These are phyloP conservation scores for Odontomyia ornata DNA, from an alignment of 2,888 invertebrate genomes.

Conservation along the genomic window DNA sequence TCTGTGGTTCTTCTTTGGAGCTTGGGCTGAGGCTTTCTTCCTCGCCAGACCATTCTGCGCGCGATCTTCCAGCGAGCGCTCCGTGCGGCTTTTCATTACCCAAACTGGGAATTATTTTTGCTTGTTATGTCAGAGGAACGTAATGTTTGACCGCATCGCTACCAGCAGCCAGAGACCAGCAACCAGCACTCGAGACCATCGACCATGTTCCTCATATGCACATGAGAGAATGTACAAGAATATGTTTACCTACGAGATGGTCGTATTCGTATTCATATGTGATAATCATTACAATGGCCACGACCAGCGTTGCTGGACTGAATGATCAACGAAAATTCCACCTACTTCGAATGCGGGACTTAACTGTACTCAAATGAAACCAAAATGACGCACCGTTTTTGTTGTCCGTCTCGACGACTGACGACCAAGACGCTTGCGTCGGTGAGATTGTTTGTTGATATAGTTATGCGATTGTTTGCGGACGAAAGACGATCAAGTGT, in stretches of 20 bases:
- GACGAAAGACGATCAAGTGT: too few relatives aligned
- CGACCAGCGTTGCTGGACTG: conserved; percentile 21
- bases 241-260: neutral
- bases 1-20: neutral
- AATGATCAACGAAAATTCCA: conserved; percentile 41
- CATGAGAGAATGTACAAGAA: conserved; percentile 28
- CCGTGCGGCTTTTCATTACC: conserved; percentile 30
- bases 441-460: neutral
- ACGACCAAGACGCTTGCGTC: neutral
- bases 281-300: conserved; percentile 22
- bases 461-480: neutral
- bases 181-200: neutral
- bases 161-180: conserved; percentile 24
- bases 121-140: conserved; percentile 41
- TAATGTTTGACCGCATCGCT: conserved; percentile 26
- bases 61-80: conserved; percentile 10
- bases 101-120: conserved; percentile 35
- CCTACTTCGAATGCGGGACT: conserved; percentile 45
- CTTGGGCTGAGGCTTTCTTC: neutral
- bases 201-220: conserved; percentile 2
- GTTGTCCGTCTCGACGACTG: conserved; percentile 18
- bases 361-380: conserved; percentile 45
- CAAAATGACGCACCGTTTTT: conserved; percentile 44
- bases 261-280: conserved; percentile 27
- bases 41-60: neutral